Evolutionary conservation across 2,113 vertebrate species (phyloP), one percentile per base, ranked within the genome.

Genomic region (Sceloporus undulatus): DNA sequence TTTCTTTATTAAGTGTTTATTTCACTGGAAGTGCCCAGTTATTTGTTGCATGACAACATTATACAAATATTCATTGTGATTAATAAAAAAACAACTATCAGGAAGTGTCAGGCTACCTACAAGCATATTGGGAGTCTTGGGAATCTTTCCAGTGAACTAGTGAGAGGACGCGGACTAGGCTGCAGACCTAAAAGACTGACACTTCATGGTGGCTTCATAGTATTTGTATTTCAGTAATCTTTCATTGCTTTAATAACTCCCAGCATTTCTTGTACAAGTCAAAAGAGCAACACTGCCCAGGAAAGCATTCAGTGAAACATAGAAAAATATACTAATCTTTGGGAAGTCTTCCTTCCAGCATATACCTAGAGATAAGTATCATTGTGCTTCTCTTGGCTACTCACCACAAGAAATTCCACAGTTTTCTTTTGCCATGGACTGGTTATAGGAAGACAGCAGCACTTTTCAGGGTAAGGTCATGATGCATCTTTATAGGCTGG

Each of bases 51-150:
- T 76, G 66, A 85, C 48, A 82, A 7, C 84, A 75, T 84, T 80
- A 87, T 78, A 94, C 1, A 14, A 29, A 89, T 71, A 18, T 81
- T 79, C 40, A 40, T 23, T 93, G 85, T 87, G 38, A 3, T 83
- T 92, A 81, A 56, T 38, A 83, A 80, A 56, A 56, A 90, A 87
- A 74, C 52, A 85, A 90, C 94, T 87, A 83, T 40, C 90, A 89
- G 90, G 91, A 96, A 96, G 96, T 95, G 85, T 85, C 92, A 93
- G 92, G 91, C 76, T 92, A 71, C 87, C 90, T 88, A 91, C 86
- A 94, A 89, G 68, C 56, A 93, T 95, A 94, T 94, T 91, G 93
- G 82, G 85, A 95, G 89, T 89, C 87, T 85, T 93, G 74, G 81
- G 90, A 92, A 93, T 34, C 95, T 94, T 93, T 91, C 87, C 92